These are phyloP conservation scores for Lathronympha strigana DNA, from an alignment of 2,888 invertebrate species.

Conservation along the genomic window DNA sequence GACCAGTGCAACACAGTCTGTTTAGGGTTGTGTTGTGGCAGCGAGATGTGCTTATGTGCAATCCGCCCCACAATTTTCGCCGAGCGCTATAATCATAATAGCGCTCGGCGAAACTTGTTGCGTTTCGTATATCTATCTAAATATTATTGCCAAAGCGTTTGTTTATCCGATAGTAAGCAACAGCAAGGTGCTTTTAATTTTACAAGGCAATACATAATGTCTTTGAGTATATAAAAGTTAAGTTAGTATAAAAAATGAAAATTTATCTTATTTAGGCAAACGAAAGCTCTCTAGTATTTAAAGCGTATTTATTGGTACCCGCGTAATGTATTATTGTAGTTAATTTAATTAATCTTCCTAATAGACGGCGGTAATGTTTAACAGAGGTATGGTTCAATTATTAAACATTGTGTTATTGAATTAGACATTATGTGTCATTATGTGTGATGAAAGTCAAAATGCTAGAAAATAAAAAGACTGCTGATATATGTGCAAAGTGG, in stretches of 20 bases:
- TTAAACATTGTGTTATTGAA: conserved; percentile 10
- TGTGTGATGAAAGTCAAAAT: background rate
- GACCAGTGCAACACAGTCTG: too few relatives aligned
- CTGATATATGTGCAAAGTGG: background rate
- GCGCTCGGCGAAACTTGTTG: too few relatives aligned
- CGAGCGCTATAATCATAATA: too few relatives aligned
- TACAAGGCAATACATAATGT: background rate
- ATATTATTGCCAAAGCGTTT: too few relatives aligned
- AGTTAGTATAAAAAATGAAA: conserved; percentile 35
- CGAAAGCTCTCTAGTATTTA: conserved; percentile 71
- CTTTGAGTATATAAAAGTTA: conserved; percentile 42
- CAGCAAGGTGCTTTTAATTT: background rate
- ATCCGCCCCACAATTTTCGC: too few relatives aligned
- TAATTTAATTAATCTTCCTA: conserved; percentile 43
- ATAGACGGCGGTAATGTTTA: conserved; percentile 8
- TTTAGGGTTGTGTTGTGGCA: too few relatives aligned
- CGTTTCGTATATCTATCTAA: too few relatives aligned
- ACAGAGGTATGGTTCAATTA: conserved; percentile 15
- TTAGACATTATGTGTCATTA: background rate
- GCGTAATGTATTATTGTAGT: conserved; percentile 42
- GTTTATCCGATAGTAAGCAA: too few relatives aligned
- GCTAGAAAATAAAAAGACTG: background rate
- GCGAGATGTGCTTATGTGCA: too few relatives aligned
- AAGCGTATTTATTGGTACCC: conserved; percentile 67
- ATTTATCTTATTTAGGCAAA: conserved; percentile 41